These are phyloP conservation scores for Philonicus albiceps DNA, from an alignment of 2,888 invertebrate genomes.

Conservation along the genomic window DNA sequence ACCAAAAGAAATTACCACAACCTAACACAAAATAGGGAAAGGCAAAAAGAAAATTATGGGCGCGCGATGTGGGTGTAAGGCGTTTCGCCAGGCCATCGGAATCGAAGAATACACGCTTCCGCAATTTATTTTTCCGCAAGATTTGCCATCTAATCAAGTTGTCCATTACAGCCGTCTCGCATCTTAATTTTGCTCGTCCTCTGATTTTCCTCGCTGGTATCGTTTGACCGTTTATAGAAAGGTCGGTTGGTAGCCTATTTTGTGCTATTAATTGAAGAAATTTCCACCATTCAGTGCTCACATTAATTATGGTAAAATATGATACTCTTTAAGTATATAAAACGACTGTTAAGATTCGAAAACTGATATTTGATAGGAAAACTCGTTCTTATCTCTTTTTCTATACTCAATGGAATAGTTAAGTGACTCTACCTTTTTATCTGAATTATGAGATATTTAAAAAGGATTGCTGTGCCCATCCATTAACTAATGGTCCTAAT, in stretches of 20 bases:
- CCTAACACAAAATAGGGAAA: slow-evolving; percentile 40
- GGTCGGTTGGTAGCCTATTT: neutral
- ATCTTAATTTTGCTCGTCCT: slow-evolving; percentile 49
- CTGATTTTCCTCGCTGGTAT: neutral
- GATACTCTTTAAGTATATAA: slow-evolving; percentile 12
- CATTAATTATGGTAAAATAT: slow-evolving; percentile 31
- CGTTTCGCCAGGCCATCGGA: slow-evolving; percentile 43
- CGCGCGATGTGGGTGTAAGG: slow-evolving; percentile 25
- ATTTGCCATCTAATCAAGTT: slow-evolving; percentile 53
- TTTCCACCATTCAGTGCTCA: slow-evolving; percentile 10
- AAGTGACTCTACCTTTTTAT: neutral
- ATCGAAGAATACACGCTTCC: slow-evolving; percentile 51
- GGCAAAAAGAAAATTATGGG: slow-evolving; percentile 43
- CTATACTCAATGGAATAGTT: neutral
- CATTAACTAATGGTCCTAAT: neutral
- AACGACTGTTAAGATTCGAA: neutral
- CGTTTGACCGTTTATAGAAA: neutral
- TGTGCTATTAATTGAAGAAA: slow-evolving; percentile 19
- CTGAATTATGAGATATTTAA: neutral
- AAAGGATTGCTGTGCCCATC: neutral
- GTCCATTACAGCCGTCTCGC: slow-evolving; percentile 52
- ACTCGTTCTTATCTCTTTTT: neutral
- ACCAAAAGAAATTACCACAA: slow-evolving; percentile 41
- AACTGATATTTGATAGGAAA: neutral
- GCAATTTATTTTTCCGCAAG: slow-evolving; percentile 53